Percentiles rank a stretch among this genome's conserved stretches.
Evolutionary conservation across 2,113 vertebrate species (phyloP).

Genomic region (Hippocampus zosterae): DNA sequence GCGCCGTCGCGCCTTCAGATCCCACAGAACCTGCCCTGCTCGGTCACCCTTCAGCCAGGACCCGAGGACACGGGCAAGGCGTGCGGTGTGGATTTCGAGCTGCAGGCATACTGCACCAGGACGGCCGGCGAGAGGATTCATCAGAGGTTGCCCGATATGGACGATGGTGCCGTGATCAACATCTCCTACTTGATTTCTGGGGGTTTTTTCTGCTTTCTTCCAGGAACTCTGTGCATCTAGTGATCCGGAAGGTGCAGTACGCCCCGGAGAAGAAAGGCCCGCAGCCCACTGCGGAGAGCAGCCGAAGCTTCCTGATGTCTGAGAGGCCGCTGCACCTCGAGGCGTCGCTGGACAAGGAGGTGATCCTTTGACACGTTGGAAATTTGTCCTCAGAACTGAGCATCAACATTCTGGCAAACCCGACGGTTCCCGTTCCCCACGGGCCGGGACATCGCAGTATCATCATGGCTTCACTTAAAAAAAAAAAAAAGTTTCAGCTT

Average conservation of each 20-base stretch:
- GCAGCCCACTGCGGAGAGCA: slow-evolving; percentile 81
- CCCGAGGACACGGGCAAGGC: slow-evolving; percentile 76
- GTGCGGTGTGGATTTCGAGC: slow-evolving; percentile 85
- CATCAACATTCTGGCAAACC: no score
- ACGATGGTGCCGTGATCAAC: no score
- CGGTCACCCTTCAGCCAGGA: slow-evolving; percentile 82
- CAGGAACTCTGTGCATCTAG: slow-evolving; percentile 81
- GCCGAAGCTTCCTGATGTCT: slow-evolving; percentile 82
- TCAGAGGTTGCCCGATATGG: slow-evolving; percentile 68
- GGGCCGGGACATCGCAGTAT: no score
- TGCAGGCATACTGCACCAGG: slow-evolving; percentile 82
- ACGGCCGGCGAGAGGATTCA: slow-evolving; percentile 82
- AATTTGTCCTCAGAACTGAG: neutral
- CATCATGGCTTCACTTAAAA: no score
- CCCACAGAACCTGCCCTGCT: slow-evolving; percentile 83
- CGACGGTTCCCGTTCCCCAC: no score
- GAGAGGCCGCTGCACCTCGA: slow-evolving; percentile 80
- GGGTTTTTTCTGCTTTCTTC: neutral
- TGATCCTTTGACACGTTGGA: slow-evolving; percentile 21
- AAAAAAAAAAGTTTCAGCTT: no score
- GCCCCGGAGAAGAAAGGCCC: slow-evolving; percentile 81
- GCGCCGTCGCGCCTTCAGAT: slow-evolving; percentile 60
- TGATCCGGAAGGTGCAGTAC: slow-evolving; percentile 84
- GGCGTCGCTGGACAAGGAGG: slow-evolving; percentile 83
- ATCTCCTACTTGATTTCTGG: neutral